Base-by-base conservation (phyloP, 30 jellyfish, hydroid and myxozoan species). In the Chironex yamaguchii region DNA sequence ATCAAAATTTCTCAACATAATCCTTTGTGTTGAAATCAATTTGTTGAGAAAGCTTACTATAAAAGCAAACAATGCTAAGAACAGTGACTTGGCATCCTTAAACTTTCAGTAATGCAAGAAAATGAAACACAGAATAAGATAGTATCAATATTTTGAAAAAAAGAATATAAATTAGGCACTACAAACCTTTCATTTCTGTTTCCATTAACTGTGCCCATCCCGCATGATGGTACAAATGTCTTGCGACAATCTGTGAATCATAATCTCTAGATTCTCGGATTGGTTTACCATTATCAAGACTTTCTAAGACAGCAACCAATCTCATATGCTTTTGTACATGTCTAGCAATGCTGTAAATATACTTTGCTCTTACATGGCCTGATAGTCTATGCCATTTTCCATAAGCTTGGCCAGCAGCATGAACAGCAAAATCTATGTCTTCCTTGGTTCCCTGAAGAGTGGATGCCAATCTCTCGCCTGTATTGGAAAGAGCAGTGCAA, bases 181-280 rank as follows among this genome's bases (percentile, higher is more conserved):
- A 20, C 68, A 26, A 9, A 93, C 98, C 98, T 93, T 84, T 89
- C 98, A 93, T 88, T 64, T 93, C 98, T 1, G 94, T 93, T 12
- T 89, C 98, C 98, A 93, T 93, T 36, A 93, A 50, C 52, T 93
- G 93, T 0, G 98, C 98, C 98, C 98, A 93, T 12, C 98, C 98
- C 22, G 96, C 98, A 93, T 93, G 98, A 67, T 93, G 98, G 68
- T 93, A 93, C 1, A 93, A 87, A 71, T 93, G 98, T 51, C 98
- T 82, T 31, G 92, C 98, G 24, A 93, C 98, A 52, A 89, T 89
- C 62, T 77, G 98, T 3, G 78, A 54, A 69, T 93, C 98, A 73
- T 85, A 94, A 73, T 93, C 98, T 49, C 98, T 73, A 49, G 98
- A 86, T 52, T 93, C 98, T 33, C 98, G 58, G 25, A 93, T 93